These are phyloP conservation scores for Odobenus rosmarus DNA, from an alignment of 2,113 vertebrate genomes.

Conservation along the genomic window DNA sequence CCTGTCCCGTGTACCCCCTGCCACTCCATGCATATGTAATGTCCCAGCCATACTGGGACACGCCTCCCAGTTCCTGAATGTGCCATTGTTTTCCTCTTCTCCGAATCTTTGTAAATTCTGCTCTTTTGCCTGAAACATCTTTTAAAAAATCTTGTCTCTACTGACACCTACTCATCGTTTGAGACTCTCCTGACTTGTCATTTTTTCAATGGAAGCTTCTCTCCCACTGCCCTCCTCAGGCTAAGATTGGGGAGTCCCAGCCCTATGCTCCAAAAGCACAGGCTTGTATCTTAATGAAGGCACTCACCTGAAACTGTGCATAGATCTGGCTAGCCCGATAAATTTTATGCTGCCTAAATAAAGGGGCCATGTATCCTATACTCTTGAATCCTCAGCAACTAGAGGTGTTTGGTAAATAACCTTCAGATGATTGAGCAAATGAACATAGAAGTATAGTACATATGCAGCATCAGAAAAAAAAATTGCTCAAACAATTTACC, in stretches of 20 bases:
- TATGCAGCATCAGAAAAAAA: not conserved
- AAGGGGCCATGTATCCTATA: not conserved
- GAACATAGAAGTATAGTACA: not conserved
- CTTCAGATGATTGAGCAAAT: not conserved
- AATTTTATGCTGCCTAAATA: not conserved
- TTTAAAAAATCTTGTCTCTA: not conserved
- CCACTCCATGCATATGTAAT: not conserved
- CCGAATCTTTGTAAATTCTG: not conserved
- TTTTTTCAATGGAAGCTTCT: not conserved
- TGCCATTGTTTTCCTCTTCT: not conserved
- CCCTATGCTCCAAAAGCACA: not conserved
- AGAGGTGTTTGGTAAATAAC: not conserved
- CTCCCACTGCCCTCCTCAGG: not conserved
- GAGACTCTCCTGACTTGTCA: not conserved
- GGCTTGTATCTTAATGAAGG: not conserved
- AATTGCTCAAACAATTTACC: not conserved
- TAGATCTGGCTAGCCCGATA: not conserved
- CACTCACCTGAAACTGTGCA: not conserved
- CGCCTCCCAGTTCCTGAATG: not conserved
- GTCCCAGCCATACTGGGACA: not conserved
- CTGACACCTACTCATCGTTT: not conserved
- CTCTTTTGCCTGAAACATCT: not conserved
- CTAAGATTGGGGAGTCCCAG: not conserved
- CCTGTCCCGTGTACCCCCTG: rapidly evolving
- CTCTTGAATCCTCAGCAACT: not conserved